A percentile compares a stretch with the other conserved stretches of the same genome.
phyloP scores from a whole-genome alignment of 2,113 vertebrate species.

The Clarias macrocephalus region DNA sequence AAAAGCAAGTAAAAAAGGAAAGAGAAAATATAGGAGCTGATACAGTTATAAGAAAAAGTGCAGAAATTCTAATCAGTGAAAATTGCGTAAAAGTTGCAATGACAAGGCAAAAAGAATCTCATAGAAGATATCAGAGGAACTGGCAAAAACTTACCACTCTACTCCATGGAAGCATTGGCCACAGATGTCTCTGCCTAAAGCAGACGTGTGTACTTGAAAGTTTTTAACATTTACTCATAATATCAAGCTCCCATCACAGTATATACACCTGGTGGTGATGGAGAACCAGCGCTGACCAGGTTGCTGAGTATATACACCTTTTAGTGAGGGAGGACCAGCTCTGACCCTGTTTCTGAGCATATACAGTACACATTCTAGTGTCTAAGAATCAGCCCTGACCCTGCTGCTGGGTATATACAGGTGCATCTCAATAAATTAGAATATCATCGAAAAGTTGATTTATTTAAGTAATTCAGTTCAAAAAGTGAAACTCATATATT shows the following conservation, averaged over 20 bases:
- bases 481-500: too few species aligned
- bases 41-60: neutral
- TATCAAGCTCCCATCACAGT: neutral
- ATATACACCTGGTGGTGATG: neutral
- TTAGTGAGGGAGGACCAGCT: neutral
- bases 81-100: neutral
- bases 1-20: neutral
- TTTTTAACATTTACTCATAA: neutral
- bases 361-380: neutral
- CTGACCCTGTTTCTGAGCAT: neutral
- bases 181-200: neutral
- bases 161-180: neutral
- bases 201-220: neutral
- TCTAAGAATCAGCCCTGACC: neutral
- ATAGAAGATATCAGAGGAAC: neutral
- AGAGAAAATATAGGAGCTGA: neutral
- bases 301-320: neutral
- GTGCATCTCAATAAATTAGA: too few species aligned
- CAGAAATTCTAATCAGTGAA: neutral
- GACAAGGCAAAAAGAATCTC: neutral
- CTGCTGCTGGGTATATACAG: neutral
- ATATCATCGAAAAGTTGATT: too few species aligned
- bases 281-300: neutral
- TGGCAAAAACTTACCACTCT: neutral
- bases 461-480: too few species aligned